These are phyloP conservation scores for Odontothrips loti DNA, from an alignment of 2,888 invertebrate genomes.

Conservation along the genomic window DNA sequence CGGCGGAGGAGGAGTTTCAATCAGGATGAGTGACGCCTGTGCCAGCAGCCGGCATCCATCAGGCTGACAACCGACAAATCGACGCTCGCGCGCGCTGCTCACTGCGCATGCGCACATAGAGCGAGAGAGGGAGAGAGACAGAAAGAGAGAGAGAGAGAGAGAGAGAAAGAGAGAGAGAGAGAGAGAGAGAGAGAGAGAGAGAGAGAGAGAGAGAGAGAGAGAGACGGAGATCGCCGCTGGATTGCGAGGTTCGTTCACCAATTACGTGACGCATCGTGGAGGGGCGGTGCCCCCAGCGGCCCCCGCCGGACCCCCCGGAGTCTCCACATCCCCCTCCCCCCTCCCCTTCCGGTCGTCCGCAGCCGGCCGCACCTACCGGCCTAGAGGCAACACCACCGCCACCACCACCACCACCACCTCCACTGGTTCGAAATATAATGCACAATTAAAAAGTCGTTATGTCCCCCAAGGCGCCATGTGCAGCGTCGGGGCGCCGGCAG, in stretches of 20 bases:
- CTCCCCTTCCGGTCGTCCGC: conserved; percentile 28
- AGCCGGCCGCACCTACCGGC: conserved; percentile 34
- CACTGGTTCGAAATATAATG: neutral
- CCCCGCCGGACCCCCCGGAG: too few species aligned
- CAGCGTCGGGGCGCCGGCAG: neutral
- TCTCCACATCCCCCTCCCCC: too few species aligned
- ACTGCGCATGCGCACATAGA: neutral
- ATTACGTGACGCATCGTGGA: too few species aligned
- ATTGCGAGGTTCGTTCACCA: too few species aligned
- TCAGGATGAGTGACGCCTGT: conserved; percentile 7
- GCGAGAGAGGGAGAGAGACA: too few species aligned
- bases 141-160: too few species aligned
- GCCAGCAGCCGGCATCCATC: neutral
- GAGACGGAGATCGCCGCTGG: too few species aligned
- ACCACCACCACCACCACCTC: conserved; percentile 27
- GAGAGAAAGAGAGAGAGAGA: too few species aligned
- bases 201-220: too few species aligned
- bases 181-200: too few species aligned
- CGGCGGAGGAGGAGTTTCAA: neutral
- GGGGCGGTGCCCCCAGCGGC: too few species aligned
- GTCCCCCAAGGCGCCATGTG: neutral
- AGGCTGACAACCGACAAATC: conserved; percentile 23
- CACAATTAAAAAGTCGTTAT: conserved; percentile 6
- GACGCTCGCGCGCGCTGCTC: neutral
- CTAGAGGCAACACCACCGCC: conserved; percentile 28